Evolutionary conservation across 2,113 vertebrate genomes (phyloP).

Genomic region (Caloenas nicobarica): DNA sequence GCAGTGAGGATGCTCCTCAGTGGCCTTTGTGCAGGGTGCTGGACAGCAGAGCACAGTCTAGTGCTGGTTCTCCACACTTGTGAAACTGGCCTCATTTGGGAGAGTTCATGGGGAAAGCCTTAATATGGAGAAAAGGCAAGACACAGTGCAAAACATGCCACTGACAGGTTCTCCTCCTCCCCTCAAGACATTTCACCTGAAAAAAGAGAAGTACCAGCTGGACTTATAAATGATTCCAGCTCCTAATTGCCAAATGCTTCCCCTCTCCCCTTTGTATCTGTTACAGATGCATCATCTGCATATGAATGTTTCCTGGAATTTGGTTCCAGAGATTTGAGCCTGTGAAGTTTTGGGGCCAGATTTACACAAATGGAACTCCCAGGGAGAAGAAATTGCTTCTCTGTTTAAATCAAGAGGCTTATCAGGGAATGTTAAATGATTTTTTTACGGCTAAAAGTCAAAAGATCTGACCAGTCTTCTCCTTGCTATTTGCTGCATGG

Average conservation of each 20-base stretch:
- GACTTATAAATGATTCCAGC: conserved; percentile 38
- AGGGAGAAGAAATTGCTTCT: conserved; percentile 48
- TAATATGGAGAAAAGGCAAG: background rate
- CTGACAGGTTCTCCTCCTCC: conserved; percentile 25
- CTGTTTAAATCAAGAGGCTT: conserved; percentile 55
- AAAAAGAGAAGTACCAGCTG: conserved; percentile 56
- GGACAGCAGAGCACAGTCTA: background rate
- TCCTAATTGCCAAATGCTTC: conserved; percentile 47
- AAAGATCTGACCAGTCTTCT: conserved; percentile 21
- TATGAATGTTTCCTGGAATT: conserved; percentile 58
- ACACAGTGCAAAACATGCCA: background rate
- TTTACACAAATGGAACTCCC: conserved; percentile 48
- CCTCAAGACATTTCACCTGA: conserved; percentile 31
- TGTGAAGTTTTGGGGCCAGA: conserved; percentile 54
- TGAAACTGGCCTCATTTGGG: background rate
- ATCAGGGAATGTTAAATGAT: conserved; percentile 30
- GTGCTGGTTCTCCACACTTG: rapidly evolving
- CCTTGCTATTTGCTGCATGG: background rate
- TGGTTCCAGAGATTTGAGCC: conserved; percentile 57
- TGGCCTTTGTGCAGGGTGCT: background rate
- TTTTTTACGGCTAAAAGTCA: conserved; percentile 45
- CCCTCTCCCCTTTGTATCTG: conserved; percentile 51
- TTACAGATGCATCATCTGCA: conserved; percentile 58
- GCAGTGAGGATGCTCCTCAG: background rate
- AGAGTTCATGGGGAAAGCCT: background rate